phyloP scores from a whole-genome alignment of 1,140 invertebrate genomes.

The Tenebrio molitor region DNA sequence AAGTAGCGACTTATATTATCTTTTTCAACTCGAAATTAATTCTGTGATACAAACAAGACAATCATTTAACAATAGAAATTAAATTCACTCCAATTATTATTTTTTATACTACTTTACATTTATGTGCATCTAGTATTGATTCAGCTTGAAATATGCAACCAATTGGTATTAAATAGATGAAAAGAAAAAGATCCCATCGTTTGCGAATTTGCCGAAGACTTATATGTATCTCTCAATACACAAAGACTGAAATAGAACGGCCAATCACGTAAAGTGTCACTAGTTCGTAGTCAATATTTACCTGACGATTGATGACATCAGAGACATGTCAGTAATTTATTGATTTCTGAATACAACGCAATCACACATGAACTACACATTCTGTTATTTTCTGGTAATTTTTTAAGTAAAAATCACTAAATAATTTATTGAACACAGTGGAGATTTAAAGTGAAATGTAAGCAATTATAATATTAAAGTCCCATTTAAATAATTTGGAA shows the following conservation, averaged over 20 bases:
- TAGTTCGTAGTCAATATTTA: conserved; percentile 46
- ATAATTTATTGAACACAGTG: no score
- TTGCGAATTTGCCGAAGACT: conserved; percentile 20
- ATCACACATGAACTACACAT: conserved; percentile 3
- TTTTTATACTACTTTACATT: not conserved
- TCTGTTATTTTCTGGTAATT: no score
- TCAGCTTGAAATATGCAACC: not conserved
- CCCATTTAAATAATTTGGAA: not conserved
- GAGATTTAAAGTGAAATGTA: no score
- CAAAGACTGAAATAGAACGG: conserved; percentile 31
- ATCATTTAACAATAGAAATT: no score
- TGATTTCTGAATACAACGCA: conserved; percentile 29
- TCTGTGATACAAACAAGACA: no score
- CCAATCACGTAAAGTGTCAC: conserved; percentile 46
- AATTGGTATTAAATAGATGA: not conserved
- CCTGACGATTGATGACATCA: conserved; percentile 41
- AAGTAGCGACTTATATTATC: no score
- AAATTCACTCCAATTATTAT: no score
- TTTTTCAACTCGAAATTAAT: no score
- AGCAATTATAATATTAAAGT: no score
- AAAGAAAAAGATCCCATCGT: not conserved
- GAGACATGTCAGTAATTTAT: conserved; percentile 41
- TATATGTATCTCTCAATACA: conserved; percentile 30
- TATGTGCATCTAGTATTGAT: not conserved
- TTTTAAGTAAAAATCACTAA: no score